Evolutionary conservation across 1,140 invertebrate species (phyloP).

Genomic region (Orius laevigatus): DNA sequence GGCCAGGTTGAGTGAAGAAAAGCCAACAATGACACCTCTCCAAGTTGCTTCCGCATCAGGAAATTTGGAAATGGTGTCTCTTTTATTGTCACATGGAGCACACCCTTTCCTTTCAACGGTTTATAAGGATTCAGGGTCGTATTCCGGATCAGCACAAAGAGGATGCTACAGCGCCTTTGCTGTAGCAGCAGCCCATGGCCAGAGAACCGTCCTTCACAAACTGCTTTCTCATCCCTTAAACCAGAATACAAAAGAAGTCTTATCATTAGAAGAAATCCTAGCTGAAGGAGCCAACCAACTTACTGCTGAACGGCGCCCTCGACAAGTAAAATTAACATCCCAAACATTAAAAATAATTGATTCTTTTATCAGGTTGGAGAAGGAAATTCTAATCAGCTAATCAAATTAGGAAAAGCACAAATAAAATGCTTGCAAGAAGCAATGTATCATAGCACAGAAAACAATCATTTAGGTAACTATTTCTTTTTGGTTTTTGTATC

Average conservation of each 20-base stretch:
- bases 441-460: conserved; percentile 83
- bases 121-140: conserved; percentile 64
- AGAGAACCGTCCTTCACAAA: conserved; percentile 56
- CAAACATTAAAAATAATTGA: too few relatives aligned
- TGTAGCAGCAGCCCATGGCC: conserved; percentile 71
- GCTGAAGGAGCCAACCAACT: conserved; percentile 49
- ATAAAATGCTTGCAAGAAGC: conserved; percentile 73
- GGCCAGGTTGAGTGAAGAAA: conserved; percentile 60
- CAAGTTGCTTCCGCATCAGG: conserved; percentile 70
- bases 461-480: conserved; percentile 64
- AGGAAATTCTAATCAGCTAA: conserved; percentile 13
- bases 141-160: conserved; percentile 65
- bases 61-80: conserved; percentile 59
- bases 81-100: conserved; percentile 64
- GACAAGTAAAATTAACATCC: too few relatives aligned
- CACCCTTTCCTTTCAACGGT: conserved; percentile 73
- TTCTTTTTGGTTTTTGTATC: neutral
- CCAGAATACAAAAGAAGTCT: conserved; percentile 47
- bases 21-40: conserved; percentile 68
- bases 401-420: conserved; percentile 62
- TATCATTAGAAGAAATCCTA: conserved; percentile 77
- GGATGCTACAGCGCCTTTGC: conserved; percentile 72
- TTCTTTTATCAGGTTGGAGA: conserved; percentile 4
- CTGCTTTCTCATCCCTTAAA: conserved; percentile 57
- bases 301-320: conserved; percentile 22